Conservation (phyloP, 2,888 invertebrate genomes). For the Tribolium freemani region DNA sequence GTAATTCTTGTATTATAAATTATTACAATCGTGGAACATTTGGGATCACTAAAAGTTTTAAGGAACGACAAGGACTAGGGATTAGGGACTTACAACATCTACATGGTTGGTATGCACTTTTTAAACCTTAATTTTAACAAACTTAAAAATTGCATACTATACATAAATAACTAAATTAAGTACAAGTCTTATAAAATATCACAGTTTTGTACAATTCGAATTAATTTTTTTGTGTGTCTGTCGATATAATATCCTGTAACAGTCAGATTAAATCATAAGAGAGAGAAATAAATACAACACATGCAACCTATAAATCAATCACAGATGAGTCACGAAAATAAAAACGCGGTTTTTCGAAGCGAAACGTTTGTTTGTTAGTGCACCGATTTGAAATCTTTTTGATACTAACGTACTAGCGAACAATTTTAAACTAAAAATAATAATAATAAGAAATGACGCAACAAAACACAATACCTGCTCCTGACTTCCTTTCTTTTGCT, state of each 20-base stretch:
- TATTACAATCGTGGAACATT: slow-evolving; percentile 28
- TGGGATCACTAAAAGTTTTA: slow-evolving; percentile 4
- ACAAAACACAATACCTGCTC: slow-evolving; percentile 68
- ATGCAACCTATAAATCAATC: slow-evolving; percentile 29
- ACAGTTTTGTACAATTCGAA: slow-evolving; percentile 28
- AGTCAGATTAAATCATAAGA: slow-evolving; percentile 21
- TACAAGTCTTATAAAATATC: slow-evolving; percentile 38
- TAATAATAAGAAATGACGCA: slow-evolving; percentile 43
- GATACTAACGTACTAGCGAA: slow-evolving; percentile 17
- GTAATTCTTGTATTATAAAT: slow-evolving; percentile 45
- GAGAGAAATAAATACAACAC: slow-evolving; percentile 26
- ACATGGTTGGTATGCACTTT: slow-evolving; percentile 42
- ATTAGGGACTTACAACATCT: slow-evolving; percentile 38
- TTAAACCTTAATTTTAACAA: slow-evolving; percentile 26
- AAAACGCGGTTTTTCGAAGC: slow-evolving; percentile 17
- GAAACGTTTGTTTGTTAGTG: slow-evolving; percentile 41
- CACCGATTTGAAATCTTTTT: slow-evolving; percentile 4
- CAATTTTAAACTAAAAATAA: slow-evolving; percentile 36
- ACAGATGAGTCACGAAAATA: slow-evolving; percentile 7
- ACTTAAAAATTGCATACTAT: slow-evolving; percentile 44
- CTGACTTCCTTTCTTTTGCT: slow-evolving; percentile 60
- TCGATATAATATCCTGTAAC: slow-evolving; percentile 26
- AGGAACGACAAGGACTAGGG: slow-evolving; percentile 28
- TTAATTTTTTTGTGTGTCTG: not conserved
- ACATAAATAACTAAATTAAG: slow-evolving; percentile 39